phyloP scores from a whole-genome alignment of 2,113 vertebrate species.

The Connochaetes taurinus region DNA sequence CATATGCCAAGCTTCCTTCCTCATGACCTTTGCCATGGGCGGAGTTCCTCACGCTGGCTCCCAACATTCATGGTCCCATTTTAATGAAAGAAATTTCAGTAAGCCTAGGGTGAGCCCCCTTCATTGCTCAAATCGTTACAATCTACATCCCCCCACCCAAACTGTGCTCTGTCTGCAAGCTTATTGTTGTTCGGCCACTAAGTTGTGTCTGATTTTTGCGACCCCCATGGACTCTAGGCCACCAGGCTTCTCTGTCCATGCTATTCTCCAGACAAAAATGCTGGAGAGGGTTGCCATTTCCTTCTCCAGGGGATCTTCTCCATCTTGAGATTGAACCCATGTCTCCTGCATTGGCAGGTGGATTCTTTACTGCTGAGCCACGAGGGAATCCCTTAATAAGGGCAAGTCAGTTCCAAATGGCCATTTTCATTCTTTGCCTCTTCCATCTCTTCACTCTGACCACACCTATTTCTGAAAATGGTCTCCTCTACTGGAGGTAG shows the following conservation, averaged over 20 bases:
- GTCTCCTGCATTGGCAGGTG: not conserved
- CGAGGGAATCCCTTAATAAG: not conserved
- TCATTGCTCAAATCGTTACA: not conserved
- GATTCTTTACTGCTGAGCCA: not conserved
- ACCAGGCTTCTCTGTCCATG: not conserved
- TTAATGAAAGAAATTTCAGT: not conserved
- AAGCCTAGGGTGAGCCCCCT: not conserved
- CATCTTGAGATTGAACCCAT: not conserved
- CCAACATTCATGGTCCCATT: not conserved
- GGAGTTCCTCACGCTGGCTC: no score
- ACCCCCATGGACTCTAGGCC: not conserved
- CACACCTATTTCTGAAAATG: constrained; percentile 33
- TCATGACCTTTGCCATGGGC: no score
- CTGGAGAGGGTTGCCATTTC: not conserved
- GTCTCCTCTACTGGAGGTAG: not conserved
- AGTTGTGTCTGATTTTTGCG: not conserved
- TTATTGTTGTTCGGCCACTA: not conserved
- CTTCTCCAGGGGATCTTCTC: not conserved
- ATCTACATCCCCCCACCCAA: rapidly evolving
- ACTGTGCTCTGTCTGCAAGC: not conserved
- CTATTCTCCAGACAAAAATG: not conserved
- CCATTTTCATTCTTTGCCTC: not conserved
- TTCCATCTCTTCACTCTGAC: not conserved
- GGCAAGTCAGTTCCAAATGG: not conserved
- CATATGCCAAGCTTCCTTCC: no score